These are phyloP conservation scores for Eristalis intricaria DNA, from an alignment of 2,888 invertebrate genomes.

Conservation along the genomic window DNA sequence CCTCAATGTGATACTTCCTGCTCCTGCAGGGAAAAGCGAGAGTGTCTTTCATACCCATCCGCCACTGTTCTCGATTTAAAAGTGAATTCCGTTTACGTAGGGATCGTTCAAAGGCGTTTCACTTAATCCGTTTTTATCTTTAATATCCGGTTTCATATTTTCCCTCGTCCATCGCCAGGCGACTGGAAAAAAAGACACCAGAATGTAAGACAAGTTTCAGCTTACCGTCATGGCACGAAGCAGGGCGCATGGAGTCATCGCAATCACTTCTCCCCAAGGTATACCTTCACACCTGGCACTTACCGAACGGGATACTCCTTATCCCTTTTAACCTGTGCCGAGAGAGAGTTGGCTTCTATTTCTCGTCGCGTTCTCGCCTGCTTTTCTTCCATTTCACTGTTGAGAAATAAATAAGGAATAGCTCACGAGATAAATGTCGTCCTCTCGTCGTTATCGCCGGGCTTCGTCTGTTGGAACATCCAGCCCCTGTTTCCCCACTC, in stretches of 20 bases:
- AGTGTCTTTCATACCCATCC: slow-evolving; percentile 10
- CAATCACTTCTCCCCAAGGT: slow-evolving; percentile 27
- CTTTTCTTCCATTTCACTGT: slow-evolving; percentile 39
- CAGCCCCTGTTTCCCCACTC: neutral
- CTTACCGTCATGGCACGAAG: neutral
- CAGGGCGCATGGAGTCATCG: slow-evolving; percentile 8
- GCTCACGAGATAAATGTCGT: slow-evolving; percentile 43
- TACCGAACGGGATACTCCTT: slow-evolving; percentile 24
- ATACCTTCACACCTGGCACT: slow-evolving; percentile 13
- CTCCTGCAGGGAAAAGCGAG: neutral
- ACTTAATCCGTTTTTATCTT: slow-evolving; percentile 65
- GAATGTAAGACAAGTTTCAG: slow-evolving; percentile 10
- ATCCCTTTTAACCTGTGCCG: slow-evolving; percentile 12
- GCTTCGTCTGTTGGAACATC: slow-evolving; percentile 10
- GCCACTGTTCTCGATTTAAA: slow-evolving; percentile 28
- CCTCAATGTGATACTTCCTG: slow-evolving; percentile 32
- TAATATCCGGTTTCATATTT: slow-evolving; percentile 62
- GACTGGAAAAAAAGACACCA: neutral
- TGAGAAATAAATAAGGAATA: slow-evolving; percentile 51
- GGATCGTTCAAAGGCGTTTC: slow-evolving; percentile 45
- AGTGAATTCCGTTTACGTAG: slow-evolving; percentile 17
- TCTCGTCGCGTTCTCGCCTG: slow-evolving; percentile 21
- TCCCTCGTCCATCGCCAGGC: neutral
- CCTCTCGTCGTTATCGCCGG: slow-evolving; percentile 8
- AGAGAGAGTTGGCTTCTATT: slow-evolving; percentile 45